A percentile compares a stretch with the other conserved stretches of the same genome.
phyloP scores from a whole-genome alignment of 2,797 vertebrate genomes.

The Peromyscus attwateri region DNA sequence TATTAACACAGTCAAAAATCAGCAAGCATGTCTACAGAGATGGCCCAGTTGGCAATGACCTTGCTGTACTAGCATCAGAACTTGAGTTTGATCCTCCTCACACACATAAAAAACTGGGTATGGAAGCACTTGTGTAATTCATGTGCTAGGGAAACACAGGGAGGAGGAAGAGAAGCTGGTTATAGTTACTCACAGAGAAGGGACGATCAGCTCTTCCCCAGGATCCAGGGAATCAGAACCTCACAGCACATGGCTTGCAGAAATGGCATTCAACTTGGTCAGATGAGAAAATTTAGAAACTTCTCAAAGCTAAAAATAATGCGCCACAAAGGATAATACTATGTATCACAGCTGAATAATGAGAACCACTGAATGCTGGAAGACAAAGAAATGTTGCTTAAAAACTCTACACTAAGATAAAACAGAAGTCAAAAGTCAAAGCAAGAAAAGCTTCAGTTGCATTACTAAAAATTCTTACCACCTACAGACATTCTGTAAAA shows the following conservation, averaged over 20 bases:
- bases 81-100: neutral
- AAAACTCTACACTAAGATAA: neutral
- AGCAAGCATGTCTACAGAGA: neutral
- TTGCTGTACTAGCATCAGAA: neutral
- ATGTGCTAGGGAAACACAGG: neutral
- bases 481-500: neutral
- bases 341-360: neutral
- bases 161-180: neutral
- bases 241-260: neutral
- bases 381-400: neutral
- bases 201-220: neutral
- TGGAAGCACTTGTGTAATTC: neutral
- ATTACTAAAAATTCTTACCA: neutral
- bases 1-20: neutral
- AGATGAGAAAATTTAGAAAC: neutral
- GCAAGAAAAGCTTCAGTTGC: neutral
- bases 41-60: neutral
- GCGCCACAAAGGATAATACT: neutral
- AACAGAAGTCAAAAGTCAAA: slow-evolving; percentile 9
- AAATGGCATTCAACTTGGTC: neutral
- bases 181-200: neutral
- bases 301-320: neutral
- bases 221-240: neutral
- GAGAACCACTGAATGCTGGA: neutral
- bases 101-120: neutral